Base-by-base conservation (phyloP, 2,888 invertebrate genomes). In the Reticulitermes lucifugus region DNA sequence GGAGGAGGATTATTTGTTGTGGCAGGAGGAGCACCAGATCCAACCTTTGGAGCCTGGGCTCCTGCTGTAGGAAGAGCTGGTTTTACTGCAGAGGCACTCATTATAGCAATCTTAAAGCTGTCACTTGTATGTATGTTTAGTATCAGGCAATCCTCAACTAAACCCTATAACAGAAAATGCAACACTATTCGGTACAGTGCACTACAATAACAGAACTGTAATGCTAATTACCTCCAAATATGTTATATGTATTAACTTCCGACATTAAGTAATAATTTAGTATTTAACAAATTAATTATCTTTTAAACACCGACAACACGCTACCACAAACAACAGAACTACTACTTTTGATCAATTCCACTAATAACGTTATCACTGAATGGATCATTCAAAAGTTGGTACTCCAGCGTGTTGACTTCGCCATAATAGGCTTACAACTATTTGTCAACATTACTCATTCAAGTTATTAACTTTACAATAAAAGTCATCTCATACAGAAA, bases 51-150 rank as follows among this genome's bases (percentile, higher is more conserved):
- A 25, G 87, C 83, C 84, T 86, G 87, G 65, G 86, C 85, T 75
- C 87, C 86, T 77, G 86, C 84, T 60, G 87, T 89, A 77, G 90
- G 89, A 89, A 91, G 89, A 35, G 90, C 89, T 87, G 90, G 89
- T 85, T 90, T 91, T 83, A 91, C 89, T 77, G 90, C 90, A 87
- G 90, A 89, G 87, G 90, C 90, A 88, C 90, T 91, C 90, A 90
- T 90, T 83, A 83, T 86, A 73, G 77, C 77, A 83, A 85, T 84
- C 79, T 46, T 75, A 51, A 46, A 73, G 46, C 60, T 21, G 35
- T n/a, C 22, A 29, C 79, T 59, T 51, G 29, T 79, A 25, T 43
- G 18, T 29, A 14, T 2, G 79, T 79, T 77, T 14, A 79, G 79
- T 84, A 43, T 77, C 41, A 43, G 22, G 46, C 35, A 77, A 43